These are phyloP conservation scores for Acanthisitta chloris DNA, from an alignment of 2,113 vertebrate species.

Conservation along the genomic window DNA sequence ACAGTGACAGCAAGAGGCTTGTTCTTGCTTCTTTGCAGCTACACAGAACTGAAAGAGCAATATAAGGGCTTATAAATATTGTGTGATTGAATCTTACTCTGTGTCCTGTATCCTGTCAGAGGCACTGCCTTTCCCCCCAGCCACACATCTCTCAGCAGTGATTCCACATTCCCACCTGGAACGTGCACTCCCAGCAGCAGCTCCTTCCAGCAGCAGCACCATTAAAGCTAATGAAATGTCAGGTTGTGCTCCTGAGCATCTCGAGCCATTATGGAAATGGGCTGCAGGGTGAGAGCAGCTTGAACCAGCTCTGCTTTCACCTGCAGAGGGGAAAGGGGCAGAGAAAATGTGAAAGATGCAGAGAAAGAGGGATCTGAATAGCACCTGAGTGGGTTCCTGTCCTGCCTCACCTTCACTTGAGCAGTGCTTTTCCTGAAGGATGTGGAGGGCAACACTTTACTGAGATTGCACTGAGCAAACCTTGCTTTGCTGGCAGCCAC, in stretches of 20 bases:
- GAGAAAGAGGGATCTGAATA: background rate
- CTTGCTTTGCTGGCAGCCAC: background rate
- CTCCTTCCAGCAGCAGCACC: slow-evolving; percentile 20
- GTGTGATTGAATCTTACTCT: background rate
- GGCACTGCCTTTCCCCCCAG: slow-evolving; percentile 5
- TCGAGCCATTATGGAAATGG: slow-evolving; percentile 13
- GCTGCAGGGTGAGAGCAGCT: background rate
- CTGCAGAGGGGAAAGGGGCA: background rate
- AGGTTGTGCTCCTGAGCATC: background rate
- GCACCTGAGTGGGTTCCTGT: background rate
- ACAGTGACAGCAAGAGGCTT: background rate
- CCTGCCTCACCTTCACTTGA: background rate
- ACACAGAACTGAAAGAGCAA: background rate
- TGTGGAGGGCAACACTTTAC: background rate
- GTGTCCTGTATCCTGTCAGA: background rate
- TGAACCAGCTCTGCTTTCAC: background rate
- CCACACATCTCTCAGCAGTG: background rate
- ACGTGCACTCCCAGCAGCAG: background rate
- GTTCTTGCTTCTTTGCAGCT: background rate
- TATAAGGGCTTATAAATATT: background rate
- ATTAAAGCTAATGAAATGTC: slow-evolving; percentile 48
- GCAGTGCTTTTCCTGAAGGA: background rate
- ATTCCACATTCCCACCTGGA: slow-evolving; percentile 3
- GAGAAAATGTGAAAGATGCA: background rate
- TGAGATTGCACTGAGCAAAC: background rate